Conservation (phyloP, 2,888 invertebrate genomes). For the Aelia acuminata region DNA sequence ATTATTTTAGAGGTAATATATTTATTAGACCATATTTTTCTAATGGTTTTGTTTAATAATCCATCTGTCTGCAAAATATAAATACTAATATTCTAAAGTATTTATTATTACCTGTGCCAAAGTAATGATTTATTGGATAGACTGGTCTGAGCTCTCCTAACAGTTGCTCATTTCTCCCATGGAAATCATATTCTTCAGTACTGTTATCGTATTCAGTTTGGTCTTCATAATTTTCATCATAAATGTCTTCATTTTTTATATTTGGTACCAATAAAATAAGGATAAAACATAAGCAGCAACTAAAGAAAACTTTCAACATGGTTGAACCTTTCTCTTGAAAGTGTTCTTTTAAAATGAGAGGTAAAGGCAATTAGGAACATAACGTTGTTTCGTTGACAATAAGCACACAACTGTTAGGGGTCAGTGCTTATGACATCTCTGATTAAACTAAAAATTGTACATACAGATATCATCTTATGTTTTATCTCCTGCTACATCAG, state of each 20-base stretch:
- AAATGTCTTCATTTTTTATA: slow-evolving; percentile 33
- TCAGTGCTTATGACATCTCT: slow-evolving; percentile 60
- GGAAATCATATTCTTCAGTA: slow-evolving; percentile 12
- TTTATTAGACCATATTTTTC: background rate
- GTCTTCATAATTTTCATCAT: background rate
- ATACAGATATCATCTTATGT: background rate
- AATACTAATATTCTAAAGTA: background rate
- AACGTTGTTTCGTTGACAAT: background rate
- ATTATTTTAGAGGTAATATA: background rate
- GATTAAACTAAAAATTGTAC: slow-evolving; percentile 7
- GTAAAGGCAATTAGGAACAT: slow-evolving; percentile 5
- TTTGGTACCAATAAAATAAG: background rate
- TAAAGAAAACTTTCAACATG: slow-evolving; percentile 36
- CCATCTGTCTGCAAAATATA: no score
- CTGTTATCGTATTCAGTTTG: slow-evolving; percentile 15
- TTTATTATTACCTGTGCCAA: slow-evolving; percentile 12
- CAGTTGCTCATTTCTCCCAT: slow-evolving; percentile 52
- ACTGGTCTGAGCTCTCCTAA: background rate
- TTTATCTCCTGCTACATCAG: background rate
- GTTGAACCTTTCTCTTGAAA: background rate
- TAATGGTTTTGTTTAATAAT: background rate
- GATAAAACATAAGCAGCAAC: background rate
- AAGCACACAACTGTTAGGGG: background rate
- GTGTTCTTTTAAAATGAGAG: background rate
- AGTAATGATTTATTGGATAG: slow-evolving; percentile 34